Evolutionary conservation across 2,113 vertebrate genomes (phyloP).

Genomic region (Siphamia tubifer): DNA sequence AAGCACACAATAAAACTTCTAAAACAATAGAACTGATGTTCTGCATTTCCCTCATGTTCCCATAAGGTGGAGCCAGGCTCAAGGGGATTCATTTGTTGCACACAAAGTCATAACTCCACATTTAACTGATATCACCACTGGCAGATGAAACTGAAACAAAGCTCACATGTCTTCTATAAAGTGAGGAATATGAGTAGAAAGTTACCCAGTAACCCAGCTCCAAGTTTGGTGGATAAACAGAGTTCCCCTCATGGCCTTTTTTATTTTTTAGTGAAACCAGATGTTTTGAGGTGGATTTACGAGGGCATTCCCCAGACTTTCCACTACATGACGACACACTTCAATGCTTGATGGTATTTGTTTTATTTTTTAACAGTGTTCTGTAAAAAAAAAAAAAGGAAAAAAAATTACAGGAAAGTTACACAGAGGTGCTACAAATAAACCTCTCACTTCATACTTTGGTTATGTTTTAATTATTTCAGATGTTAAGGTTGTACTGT

Average conservation of each 20-base stretch:
- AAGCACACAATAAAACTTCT: too few species aligned
- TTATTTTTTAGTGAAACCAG: constrained; percentile 49
- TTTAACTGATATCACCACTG: background rate
- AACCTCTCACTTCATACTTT: background rate
- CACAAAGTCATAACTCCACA: background rate
- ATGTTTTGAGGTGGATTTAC: constrained; percentile 24
- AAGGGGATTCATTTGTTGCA: background rate
- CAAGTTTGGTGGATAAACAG: background rate
- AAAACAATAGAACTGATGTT: too few species aligned
- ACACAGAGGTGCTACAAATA: background rate
- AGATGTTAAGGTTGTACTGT: background rate
- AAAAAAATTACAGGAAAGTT: background rate
- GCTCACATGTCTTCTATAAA: too few species aligned
- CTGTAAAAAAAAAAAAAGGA: background rate
- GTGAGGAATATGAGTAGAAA: background rate
- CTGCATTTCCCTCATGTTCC: background rate
- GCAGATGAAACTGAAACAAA: background rate
- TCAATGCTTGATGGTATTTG: background rate
- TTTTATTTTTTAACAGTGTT: constrained; percentile 29
- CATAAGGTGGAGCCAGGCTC: constrained; percentile 27
- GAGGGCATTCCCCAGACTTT: background rate
- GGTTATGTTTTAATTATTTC: background rate
- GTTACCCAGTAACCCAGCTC: background rate
- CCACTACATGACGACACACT: background rate
- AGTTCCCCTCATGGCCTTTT: too few species aligned